Evolutionary conservation across 2,888 invertebrate species (phyloP).

Genomic region (Orgyia antiqua): DNA sequence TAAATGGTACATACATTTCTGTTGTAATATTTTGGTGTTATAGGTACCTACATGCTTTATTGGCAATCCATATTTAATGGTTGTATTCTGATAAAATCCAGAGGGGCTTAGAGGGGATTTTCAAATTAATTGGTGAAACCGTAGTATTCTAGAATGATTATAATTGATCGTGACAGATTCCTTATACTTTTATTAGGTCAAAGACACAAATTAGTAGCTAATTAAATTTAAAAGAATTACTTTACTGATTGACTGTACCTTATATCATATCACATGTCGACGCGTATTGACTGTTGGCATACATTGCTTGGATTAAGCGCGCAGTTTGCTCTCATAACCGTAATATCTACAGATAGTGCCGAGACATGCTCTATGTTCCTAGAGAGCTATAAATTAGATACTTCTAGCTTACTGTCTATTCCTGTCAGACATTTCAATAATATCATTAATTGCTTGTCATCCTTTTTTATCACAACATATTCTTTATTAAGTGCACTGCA

Average conservation of each 20-base stretch:
- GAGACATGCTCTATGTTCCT: constrained; percentile 32
- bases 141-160: no score
- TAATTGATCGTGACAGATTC: no score
- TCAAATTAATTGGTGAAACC: no score
- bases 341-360: constrained; percentile 41
- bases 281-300: constrained; percentile 38
- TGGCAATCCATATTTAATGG: no score
- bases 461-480: constrained; percentile 25
- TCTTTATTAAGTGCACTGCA: constrained; percentile 20
- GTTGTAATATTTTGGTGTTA: not conserved
- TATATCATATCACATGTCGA: constrained; percentile 39
- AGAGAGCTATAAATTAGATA: constrained; percentile 31
- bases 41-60: not conserved
- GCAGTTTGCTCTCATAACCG: constrained; percentile 43
- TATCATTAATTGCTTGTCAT: constrained; percentile 28
- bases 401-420: constrained; percentile 30
- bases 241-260: constrained; percentile 21
- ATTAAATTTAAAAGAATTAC: not conserved
- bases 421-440: constrained; percentile 32
- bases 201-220: no score
- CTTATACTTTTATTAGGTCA: no score
- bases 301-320: constrained; percentile 44
- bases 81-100: no score
- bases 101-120: no score
- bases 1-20: not conserved